Conservation (phyloP, 2,797 vertebrate species). For the Eospalax fontanierii region DNA sequence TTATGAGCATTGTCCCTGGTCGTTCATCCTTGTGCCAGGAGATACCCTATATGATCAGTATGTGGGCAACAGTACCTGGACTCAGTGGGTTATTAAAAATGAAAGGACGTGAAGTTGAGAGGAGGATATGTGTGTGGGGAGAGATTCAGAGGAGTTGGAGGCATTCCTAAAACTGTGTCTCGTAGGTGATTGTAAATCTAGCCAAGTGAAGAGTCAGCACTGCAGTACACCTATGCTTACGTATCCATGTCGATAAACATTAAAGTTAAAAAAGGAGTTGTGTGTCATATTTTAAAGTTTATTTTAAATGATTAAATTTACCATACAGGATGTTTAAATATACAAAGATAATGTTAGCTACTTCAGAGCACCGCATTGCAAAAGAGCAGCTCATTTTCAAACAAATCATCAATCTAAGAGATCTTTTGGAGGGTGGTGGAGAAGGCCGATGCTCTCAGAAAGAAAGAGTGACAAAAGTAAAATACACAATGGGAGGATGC, state of each 20-base stretch:
- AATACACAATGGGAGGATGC: background rate
- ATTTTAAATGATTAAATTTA: conserved; percentile 37
- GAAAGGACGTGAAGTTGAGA: background rate
- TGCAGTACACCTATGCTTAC: background rate
- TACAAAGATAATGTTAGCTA: background rate
- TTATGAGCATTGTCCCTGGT: background rate
- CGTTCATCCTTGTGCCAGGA: no score
- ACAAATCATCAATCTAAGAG: background rate
- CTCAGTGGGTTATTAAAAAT: background rate
- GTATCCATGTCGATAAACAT: background rate
- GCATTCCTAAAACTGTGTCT: background rate
- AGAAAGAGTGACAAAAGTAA: background rate
- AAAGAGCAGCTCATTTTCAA: background rate
- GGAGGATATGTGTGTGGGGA: background rate
- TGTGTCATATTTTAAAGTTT: background rate
- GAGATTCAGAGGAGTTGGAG: background rate
- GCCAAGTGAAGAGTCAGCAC: background rate
- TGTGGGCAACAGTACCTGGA: background rate
- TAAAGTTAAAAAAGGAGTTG: conserved; percentile 1
- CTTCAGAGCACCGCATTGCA: background rate
- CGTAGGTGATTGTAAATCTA: background rate
- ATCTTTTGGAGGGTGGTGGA: background rate
- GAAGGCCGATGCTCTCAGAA: background rate
- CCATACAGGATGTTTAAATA: background rate
- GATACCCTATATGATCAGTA: no score